A percentile compares a stretch with the other conserved stretches of the same genome.
These are phyloP conservation scores for Harmothoe impar DNA, from an alignment of 2,888 invertebrate species.

Conservation along the genomic window DNA sequence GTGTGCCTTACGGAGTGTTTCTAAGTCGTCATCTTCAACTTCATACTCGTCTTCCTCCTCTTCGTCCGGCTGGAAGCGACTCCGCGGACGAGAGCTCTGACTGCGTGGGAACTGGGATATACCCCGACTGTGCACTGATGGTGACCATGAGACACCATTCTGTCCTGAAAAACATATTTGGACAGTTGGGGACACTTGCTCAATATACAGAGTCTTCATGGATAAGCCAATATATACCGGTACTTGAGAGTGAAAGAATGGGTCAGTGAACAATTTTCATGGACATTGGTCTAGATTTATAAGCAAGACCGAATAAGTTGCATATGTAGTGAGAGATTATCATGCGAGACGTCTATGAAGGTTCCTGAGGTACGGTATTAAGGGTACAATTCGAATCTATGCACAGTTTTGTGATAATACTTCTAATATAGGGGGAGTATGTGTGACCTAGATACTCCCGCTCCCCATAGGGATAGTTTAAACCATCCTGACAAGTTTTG, in stretches of 20 bases:
- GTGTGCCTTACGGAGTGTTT: constrained; percentile 58
- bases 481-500: no score
- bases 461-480: no score
- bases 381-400: no score
- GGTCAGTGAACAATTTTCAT: neutral
- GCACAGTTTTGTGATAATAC: no score
- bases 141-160: neutral
- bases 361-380: no score
- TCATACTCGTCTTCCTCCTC: constrained; percentile 62
- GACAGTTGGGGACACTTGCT: neutral
- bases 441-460: no score
- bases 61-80: neutral
- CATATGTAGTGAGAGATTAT: no score
- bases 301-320: neutral
- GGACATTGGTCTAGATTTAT: neutral
- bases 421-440: no score
- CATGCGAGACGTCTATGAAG: no score
- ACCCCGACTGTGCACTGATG: neutral
- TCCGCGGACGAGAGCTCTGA: constrained; percentile 3
- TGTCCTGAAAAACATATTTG: neutral
- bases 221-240: neutral
- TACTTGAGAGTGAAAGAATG: neutral
- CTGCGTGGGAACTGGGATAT: constrained; percentile 22
- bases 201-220: neutral
- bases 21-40: constrained; percentile 51